Evolutionary conservation across 35 echinoderm and acorn worm species (phyloP).

Genomic region (Nesometra sesokonis): DNA sequence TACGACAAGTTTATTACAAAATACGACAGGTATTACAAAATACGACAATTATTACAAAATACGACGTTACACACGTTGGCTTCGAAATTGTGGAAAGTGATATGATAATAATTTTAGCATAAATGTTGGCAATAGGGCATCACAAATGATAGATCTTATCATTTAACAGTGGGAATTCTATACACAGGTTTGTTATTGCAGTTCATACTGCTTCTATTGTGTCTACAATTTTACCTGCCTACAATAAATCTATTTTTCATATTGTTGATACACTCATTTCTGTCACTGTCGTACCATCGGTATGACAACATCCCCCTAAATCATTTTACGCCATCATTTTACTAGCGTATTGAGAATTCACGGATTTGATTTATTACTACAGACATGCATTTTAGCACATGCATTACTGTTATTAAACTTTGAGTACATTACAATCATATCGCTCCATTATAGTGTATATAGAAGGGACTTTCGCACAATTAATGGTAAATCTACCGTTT

Average conservation of each 20-base stretch:
- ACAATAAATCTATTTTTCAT: background rate
- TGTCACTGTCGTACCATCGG: too few relatives aligned
- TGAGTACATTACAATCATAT: background rate
- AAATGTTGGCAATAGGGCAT: too few relatives aligned
- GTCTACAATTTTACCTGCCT: background rate
- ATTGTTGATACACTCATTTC: background rate
- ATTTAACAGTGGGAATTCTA: too few relatives aligned
- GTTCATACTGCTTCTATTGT: background rate
- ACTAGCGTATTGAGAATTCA: background rate
- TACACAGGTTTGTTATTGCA: too few relatives aligned
- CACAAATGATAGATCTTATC: too few relatives aligned
- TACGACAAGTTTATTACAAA: too few relatives aligned
- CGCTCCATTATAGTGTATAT: background rate
- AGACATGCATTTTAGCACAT: background rate
- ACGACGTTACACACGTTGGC: too few relatives aligned
- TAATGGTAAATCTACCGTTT: background rate
- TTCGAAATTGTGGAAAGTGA: too few relatives aligned
- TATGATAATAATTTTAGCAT: too few relatives aligned
- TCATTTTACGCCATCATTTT: background rate
- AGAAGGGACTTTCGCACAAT: background rate
- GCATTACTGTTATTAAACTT: background rate
- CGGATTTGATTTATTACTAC: background rate
- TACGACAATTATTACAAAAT: too few relatives aligned
- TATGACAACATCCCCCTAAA: background rate
- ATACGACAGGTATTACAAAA: too few relatives aligned